Percentiles rank a stretch among this genome's conserved stretches.
These are phyloP conservation scores for Diaphora mendica DNA, from an alignment of 2,888 invertebrate genomes.

Conservation along the genomic window DNA sequence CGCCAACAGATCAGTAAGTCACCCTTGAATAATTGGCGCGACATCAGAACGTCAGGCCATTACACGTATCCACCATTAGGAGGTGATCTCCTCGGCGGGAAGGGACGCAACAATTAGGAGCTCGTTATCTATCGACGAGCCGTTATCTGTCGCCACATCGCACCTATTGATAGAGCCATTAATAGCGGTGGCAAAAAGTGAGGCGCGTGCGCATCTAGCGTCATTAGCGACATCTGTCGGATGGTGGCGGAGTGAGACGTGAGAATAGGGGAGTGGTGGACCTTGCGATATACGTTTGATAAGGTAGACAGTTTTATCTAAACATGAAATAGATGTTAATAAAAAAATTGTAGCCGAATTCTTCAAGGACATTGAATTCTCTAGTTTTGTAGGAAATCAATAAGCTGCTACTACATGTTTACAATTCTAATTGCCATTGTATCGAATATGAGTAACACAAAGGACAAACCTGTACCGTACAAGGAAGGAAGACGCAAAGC, in stretches of 20 bases:
- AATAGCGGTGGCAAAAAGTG: conserved; percentile 52
- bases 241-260: conserved; percentile 11
- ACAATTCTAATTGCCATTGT: not conserved
- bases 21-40: conserved; percentile 8
- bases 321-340: not conserved
- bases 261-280: conserved; percentile 15
- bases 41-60: conserved; percentile 14
- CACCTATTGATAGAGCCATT: conserved; percentile 47
- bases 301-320: conserved; percentile 16
- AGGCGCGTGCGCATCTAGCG: conserved; percentile 52
- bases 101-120: conserved; percentile 44
- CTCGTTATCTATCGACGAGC: conserved; percentile 41
- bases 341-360: not conserved
- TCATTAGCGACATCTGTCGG: conserved; percentile 50
- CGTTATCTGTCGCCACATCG: conserved; percentile 46
- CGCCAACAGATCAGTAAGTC: conserved; percentile 18
- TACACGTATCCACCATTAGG: conserved; percentile 30
- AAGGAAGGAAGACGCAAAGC: too few species aligned
- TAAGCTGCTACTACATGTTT: too few species aligned
- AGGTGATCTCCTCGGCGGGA: conserved; percentile 1
- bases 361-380: too few species aligned
- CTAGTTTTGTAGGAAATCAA: too few species aligned
- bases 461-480: not conserved
- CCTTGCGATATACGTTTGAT: conserved; percentile 40
- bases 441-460: not conserved